Conservation (phyloP, 2,888 invertebrate genomes). For the Conistra vaccinii region DNA sequence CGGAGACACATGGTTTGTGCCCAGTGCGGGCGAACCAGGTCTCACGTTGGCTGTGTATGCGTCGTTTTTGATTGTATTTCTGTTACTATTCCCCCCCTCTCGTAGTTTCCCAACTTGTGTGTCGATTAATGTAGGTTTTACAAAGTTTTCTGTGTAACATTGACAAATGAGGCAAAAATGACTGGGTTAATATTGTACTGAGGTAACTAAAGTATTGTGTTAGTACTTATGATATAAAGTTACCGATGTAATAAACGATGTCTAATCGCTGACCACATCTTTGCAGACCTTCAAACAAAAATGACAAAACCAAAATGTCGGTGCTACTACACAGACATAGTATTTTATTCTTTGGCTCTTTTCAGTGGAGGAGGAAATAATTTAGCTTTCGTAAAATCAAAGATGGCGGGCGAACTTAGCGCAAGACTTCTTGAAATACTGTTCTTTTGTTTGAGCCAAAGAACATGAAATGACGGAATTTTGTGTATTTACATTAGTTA, state of each 20-base stretch:
- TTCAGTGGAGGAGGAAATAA: not conserved
- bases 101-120: constrained; percentile 47
- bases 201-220: constrained; percentile 47
- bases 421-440: constrained; percentile 1
- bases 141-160: constrained; percentile 57
- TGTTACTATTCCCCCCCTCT: constrained; percentile 48
- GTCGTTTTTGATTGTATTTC: constrained; percentile 56
- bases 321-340: constrained; percentile 18
- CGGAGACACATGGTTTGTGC: constrained; percentile 68
- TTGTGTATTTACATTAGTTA: constrained; percentile 72
- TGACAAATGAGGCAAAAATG: constrained; percentile 22
- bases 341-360: constrained; percentile 46
- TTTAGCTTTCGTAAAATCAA: constrained; percentile 12
- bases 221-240: constrained; percentile 46
- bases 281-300: constrained; percentile 62
- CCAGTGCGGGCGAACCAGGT: constrained; percentile 81
- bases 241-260: constrained; percentile 63
- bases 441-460: constrained; percentile 48
- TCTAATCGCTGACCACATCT: constrained; percentile 64
- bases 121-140: constrained; percentile 53
- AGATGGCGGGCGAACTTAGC: not conserved
- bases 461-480: constrained; percentile 25
- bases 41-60: constrained; percentile 79
- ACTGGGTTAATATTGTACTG: constrained; percentile 38
- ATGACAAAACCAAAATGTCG: constrained; percentile 58